phyloP scores from a whole-genome alignment of 2,888 invertebrate species.

The Phragmatobia fuliginosa region DNA sequence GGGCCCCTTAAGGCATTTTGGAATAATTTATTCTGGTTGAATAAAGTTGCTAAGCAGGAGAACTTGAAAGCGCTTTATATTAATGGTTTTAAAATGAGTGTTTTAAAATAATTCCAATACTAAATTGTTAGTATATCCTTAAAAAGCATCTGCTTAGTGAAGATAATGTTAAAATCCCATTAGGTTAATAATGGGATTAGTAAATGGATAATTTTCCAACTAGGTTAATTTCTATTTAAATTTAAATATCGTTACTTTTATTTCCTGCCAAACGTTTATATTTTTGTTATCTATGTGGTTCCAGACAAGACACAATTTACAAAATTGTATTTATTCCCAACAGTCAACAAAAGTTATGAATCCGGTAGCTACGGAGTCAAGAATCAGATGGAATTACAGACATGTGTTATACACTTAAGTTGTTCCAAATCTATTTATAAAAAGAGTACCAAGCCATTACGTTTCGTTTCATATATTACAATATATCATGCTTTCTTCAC shows the following conservation, averaged over 20 bases:
- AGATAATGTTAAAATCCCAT: neutral
- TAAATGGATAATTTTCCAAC: no score
- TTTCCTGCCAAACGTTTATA: slow-evolving; percentile 8
- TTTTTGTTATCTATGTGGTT: slow-evolving; percentile 22
- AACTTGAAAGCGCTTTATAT: neutral
- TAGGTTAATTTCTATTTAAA: neutral
- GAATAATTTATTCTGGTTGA: neutral
- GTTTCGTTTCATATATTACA: neutral
- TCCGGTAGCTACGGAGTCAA: slow-evolving; percentile 11
- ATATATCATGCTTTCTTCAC: neutral
- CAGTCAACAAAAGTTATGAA: slow-evolving; percentile 15
- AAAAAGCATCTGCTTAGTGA: neutral
- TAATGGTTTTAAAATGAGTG: neutral
- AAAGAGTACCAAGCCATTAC: neutral
- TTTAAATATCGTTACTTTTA: neutral
- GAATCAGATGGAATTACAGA: slow-evolving; percentile 18
- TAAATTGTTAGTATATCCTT: no score
- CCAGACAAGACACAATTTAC: slow-evolving; percentile 31
- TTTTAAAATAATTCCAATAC: neutral
- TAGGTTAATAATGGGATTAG: no score
- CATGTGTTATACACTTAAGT: slow-evolving; percentile 2
- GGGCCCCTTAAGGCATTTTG: no score
- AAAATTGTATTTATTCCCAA: slow-evolving; percentile 14
- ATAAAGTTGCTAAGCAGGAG: neutral
- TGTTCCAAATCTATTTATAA: neutral